Conservation (phyloP, 35 echinoderm and acorn worm species). For the Strongylocentrotus purpuratus region DNA sequence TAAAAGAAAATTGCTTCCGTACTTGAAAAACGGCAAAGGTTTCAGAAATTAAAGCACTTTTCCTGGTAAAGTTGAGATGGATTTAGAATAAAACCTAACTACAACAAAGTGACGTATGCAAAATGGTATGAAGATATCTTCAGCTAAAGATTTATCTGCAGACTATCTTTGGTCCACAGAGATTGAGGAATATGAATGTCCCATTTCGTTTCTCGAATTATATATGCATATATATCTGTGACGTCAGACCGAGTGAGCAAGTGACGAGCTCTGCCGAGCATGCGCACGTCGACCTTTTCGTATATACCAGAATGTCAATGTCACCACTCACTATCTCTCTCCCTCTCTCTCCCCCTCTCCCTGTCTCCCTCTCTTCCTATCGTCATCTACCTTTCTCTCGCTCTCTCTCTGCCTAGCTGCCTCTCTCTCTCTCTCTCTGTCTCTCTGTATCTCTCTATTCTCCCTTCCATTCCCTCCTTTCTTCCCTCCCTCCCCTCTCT, state of each 20-base stretch:
- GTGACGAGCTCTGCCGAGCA: neutral
- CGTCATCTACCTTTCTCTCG: no score
- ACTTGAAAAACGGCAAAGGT: neutral
- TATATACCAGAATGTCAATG: neutral
- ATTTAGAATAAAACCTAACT: neutral
- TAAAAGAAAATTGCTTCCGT: neutral
- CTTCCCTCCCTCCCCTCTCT: no score
- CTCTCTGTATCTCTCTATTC: no score
- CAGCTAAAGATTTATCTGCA: neutral
- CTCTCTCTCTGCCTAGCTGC: no score
- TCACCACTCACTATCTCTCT: neutral
- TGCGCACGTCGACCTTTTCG: neutral
- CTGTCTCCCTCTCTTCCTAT: no score
- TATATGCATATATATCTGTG: neutral
- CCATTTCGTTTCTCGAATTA: neutral
- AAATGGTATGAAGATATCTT: neutral
- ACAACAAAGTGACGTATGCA: neutral
- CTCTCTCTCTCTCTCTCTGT: no score
- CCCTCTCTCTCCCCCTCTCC: neutral
- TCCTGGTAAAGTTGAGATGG: neutral
- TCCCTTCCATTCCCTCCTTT: no score
- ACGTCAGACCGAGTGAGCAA: neutral
- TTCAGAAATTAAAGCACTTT: neutral
- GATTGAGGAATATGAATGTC: neutral
- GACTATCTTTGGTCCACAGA: neutral